Evolutionary conservation across 2,797 vertebrate genomes (phyloP), one percentile per base, ranked within the genome.

Genomic region (Tragopan temminckii): DNA sequence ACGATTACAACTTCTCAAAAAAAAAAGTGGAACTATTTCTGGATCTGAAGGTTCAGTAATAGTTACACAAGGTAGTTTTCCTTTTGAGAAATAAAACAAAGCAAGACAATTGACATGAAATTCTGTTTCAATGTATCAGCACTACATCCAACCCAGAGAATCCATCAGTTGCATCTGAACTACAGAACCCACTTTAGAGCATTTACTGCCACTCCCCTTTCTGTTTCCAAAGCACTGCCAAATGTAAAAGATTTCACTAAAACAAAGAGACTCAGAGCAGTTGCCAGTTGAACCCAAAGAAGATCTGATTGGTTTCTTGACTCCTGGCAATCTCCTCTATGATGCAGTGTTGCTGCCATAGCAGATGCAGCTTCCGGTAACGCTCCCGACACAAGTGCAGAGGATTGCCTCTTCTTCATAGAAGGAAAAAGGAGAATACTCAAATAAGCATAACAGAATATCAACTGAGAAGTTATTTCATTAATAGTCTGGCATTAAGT

Each of bases 281-380:
- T 93, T 99, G 99, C 99, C 99, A 99, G 95, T 99, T 99, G 89
- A 99, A 99, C 97, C 99, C 98, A 87, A 99, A 99, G 98, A 99
- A 97, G 91, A 99, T 97, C 79, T 99, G 99, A 96, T 98, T 99
- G 2, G 98, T 98, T 97, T 99, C 99, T 90, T 99, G 98, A 97
- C 98, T 99, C 78, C 99, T 99, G 79, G 99, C 99, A 35, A 99
- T 99, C 97, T 99, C 99, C 95, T 99, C 99, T 97, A 99, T 98
- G 95, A 99, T 99, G 97, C 99, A 99, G 96, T 99, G 99, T 50
- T 99, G 99, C 95, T 98, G 98, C 99, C 99, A 99, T 36, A 99
- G 97, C 94, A 99, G 98, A 96, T 99, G 98, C 80, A 99, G 98
- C 96, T 99, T 99, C 96, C 97, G 98, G 97, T 99, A 99, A 62